A percentile compares a stretch with the other conserved stretches of the same genome.
Evolutionary conservation across 1,140 invertebrate species (phyloP).

Genomic region (Vollenhovia emeryi): DNA sequence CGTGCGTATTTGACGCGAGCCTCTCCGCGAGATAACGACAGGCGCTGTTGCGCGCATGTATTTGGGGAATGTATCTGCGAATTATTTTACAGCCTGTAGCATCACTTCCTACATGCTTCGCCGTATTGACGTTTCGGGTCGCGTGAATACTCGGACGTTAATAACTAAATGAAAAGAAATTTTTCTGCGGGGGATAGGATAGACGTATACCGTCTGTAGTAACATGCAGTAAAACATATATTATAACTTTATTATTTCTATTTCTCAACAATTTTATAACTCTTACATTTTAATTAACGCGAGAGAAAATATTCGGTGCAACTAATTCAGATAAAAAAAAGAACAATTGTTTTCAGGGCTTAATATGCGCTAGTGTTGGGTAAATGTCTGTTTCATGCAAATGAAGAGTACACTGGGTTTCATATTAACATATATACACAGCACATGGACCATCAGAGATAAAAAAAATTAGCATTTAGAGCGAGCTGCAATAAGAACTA

Average conservation of each 20-base stretch:
- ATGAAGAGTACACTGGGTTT: background rate
- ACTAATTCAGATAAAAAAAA: background rate
- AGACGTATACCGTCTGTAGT: background rate
- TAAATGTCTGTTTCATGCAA: background rate
- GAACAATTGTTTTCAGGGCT: background rate
- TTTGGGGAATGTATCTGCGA: background rate
- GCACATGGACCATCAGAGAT: background rate
- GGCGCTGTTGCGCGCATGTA: slow-evolving; percentile 17
- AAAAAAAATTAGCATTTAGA: background rate
- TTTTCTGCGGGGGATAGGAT: background rate
- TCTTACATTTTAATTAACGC: background rate
- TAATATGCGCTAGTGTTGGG: background rate
- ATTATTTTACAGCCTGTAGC: background rate
- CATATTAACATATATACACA: background rate
- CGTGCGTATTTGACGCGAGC: slow-evolving; percentile 29
- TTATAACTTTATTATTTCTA: background rate
- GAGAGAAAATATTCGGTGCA: background rate
- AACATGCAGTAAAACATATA: background rate
- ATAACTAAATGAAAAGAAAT: background rate
- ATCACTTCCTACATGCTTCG: slow-evolving; percentile 25
- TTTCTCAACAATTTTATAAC: background rate
- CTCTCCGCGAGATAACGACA: slow-evolving; percentile 35
- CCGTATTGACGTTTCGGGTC: slow-evolving; percentile 1
- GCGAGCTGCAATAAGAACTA: background rate
- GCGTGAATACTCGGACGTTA: background rate